Conservation (phyloP, 2,888 invertebrate genomes). For the Acrobasis suavella region DNA sequence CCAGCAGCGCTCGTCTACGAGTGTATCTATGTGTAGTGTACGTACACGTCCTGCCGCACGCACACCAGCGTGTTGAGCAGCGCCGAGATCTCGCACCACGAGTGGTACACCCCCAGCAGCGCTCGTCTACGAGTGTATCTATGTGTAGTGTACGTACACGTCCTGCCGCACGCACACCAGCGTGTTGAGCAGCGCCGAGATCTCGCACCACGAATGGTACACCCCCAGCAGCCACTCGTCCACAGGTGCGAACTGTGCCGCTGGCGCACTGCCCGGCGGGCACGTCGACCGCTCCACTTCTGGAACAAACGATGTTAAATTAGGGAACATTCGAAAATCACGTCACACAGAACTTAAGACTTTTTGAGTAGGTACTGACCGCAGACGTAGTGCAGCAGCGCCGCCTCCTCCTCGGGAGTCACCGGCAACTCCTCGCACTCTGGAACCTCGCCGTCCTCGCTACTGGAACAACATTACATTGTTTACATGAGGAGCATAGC, state of each 20-base stretch:
- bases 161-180: slow-evolving; percentile 57
- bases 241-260: slow-evolving; percentile 43
- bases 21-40: slow-evolving; percentile 20
- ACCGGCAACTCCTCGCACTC: slow-evolving; percentile 56
- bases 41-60: slow-evolving; percentile 70
- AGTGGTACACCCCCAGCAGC: too few species aligned
- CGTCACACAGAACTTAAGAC: too few species aligned
- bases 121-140: background rate
- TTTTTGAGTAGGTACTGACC: slow-evolving; percentile 40
- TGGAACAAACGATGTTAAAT: slow-evolving; percentile 29
- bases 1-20: too few species aligned
- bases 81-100: too few species aligned
- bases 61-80: too few species aligned
- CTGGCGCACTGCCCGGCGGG: slow-evolving; percentile 20
- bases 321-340: too few species aligned
- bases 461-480: background rate
- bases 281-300: slow-evolving; percentile 48
- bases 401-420: slow-evolving; percentile 69
- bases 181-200: slow-evolving; percentile 72
- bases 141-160: slow-evolving; percentile 51
- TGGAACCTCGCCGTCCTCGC: slow-evolving; percentile 49
- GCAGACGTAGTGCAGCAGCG: slow-evolving; percentile 65
- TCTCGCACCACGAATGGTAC: slow-evolving; percentile 76
- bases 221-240: slow-evolving; percentile 73
- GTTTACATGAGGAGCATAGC: too few species aligned